phyloP scores from a whole-genome alignment of 2,113 vertebrate species.

The Platysteira castanea region DNA sequence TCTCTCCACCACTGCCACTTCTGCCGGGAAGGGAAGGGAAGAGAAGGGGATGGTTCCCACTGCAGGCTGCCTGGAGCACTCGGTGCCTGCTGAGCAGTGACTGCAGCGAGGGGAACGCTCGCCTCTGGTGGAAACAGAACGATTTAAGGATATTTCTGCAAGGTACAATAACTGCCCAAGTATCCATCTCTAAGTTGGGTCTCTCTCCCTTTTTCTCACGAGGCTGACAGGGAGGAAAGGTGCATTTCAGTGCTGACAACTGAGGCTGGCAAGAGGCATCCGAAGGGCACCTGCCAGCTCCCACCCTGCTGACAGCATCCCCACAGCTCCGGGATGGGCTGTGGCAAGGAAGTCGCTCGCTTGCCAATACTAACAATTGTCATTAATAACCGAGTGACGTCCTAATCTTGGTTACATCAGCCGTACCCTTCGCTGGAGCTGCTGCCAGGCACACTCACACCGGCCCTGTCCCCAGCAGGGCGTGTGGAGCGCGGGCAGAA shows the following conservation, averaged over 20 bases:
- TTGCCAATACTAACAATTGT: neutral
- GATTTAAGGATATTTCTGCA: neutral
- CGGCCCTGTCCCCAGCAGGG: neutral
- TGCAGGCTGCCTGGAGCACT: neutral
- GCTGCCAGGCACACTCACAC: neutral
- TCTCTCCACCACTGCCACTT: neutral
- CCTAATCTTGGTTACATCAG: neutral
- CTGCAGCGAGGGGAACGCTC: slow-evolving; percentile 26
- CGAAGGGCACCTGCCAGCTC: neutral
- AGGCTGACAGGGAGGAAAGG: neutral
- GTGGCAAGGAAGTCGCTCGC: neutral
- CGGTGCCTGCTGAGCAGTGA: neutral
- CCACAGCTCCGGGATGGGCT: neutral
- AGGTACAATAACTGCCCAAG: neutral
- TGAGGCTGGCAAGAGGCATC: neutral
- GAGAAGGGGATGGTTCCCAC: neutral
- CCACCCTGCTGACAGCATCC: neutral
- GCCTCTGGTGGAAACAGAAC: neutral
- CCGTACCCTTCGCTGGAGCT: neutral
- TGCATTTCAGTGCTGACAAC: neutral
- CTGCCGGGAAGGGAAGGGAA: neutral
- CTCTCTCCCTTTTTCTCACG: neutral
- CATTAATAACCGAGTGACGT: neutral
- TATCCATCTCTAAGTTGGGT: neutral
- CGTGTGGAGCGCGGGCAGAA: neutral